A percentile compares a stretch with the other conserved stretches of the same genome.
Conservation (phyloP, 2,888 invertebrate genomes). For the Drosophila rellima region DNA sequence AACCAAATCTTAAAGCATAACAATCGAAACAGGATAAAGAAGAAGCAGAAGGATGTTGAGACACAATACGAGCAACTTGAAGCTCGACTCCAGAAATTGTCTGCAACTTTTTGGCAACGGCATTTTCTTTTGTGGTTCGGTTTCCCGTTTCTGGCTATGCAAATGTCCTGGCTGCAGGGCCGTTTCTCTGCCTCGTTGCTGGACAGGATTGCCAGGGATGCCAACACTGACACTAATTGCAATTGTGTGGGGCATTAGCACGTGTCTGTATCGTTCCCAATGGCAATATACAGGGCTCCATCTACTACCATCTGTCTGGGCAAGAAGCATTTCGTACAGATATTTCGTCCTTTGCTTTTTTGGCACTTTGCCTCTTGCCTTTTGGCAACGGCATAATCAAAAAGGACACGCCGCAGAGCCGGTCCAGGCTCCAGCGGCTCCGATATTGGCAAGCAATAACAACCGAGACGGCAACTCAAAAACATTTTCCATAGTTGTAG, state of each 20-base stretch:
- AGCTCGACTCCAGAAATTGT: slow-evolving; percentile 10
- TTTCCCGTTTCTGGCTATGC: slow-evolving; percentile 46
- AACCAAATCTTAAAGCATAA: slow-evolving; percentile 43
- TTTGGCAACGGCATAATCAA: slow-evolving; percentile 75
- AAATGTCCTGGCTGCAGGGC: slow-evolving; percentile 53
- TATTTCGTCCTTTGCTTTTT: slow-evolving; percentile 43
- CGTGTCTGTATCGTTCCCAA: slow-evolving; percentile 63
- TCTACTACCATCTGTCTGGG: slow-evolving; percentile 14
- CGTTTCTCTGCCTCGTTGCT: slow-evolving; percentile 24
- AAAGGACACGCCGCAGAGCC: slow-evolving; percentile 62
- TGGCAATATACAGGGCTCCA: slow-evolving; percentile 21
- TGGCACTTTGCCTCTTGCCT: slow-evolving; percentile 56
- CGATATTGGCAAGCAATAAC: slow-evolving; percentile 70
- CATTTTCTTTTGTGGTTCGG: slow-evolving; percentile 68
- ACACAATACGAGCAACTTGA: slow-evolving; percentile 16
- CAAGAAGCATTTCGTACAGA: slow-evolving; percentile 58
- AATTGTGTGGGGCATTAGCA: slow-evolving; percentile 78
- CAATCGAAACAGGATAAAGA: slow-evolving; percentile 16
- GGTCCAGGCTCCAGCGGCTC: slow-evolving; percentile 29
- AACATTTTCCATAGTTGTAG: slow-evolving; percentile 13
- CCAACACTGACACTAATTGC: slow-evolving; percentile 77
- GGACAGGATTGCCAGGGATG: slow-evolving; percentile 35
- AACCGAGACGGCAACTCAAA: slow-evolving; percentile 28
- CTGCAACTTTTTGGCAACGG: slow-evolving; percentile 38
- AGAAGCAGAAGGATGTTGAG: background rate